Evolutionary conservation across 2,113 vertebrate species (phyloP).

Genomic region (Eidolon helvum): DNA sequence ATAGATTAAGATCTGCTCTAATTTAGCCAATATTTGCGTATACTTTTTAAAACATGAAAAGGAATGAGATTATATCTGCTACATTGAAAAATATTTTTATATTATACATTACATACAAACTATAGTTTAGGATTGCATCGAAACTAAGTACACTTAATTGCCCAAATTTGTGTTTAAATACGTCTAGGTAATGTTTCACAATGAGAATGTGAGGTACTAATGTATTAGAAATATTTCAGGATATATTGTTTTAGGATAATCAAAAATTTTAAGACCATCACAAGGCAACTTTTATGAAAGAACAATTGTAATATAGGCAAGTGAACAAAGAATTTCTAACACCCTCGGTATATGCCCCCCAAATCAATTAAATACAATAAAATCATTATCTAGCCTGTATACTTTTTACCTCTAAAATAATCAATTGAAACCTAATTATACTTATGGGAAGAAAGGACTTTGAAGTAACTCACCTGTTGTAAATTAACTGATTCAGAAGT

Average conservation of each 20-base stretch:
- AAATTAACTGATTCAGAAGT: background rate
- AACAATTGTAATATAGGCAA: background rate
- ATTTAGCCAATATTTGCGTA: background rate
- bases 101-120: background rate
- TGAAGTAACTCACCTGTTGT: slow-evolving; percentile 23
- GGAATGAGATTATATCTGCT: background rate
- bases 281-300: background rate
- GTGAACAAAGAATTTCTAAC: background rate
- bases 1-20: background rate
- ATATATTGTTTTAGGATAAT: background rate
- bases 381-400: background rate
- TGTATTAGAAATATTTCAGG: background rate
- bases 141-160: slow-evolving; percentile 11
- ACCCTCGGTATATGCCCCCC: too few species aligned
- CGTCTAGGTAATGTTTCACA: background rate
- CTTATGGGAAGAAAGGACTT: background rate
- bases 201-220: background rate
- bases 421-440: background rate
- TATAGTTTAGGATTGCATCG: background rate
- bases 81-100: background rate
- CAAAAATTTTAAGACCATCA: background rate
- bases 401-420: background rate
- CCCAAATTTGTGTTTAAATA: slow-evolving; percentile 1
- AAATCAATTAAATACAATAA: background rate
- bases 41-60: background rate